These are phyloP conservation scores for Electrona antarctica DNA, from an alignment of 2,113 vertebrate species.

Conservation along the genomic window DNA sequence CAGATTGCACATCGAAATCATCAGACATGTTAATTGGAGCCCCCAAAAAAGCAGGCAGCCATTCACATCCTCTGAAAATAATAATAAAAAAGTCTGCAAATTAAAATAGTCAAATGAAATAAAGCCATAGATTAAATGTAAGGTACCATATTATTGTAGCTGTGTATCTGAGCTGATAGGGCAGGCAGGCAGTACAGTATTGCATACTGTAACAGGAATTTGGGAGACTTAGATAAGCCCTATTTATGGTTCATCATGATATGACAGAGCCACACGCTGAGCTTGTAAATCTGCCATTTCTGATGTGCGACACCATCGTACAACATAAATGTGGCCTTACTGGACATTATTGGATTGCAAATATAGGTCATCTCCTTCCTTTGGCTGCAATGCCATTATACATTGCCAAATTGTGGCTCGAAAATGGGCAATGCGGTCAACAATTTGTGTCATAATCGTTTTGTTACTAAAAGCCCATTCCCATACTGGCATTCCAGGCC, in stretches of 20 bases:
- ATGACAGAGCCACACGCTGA: too few relatives aligned
- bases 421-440: constrained; percentile 12
- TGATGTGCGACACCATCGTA: too few relatives aligned
- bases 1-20: constrained; percentile 65
- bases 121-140: constrained; percentile 34
- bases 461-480: neutral
- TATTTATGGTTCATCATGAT: too few relatives aligned
- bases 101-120: constrained; percentile 31
- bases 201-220: constrained; percentile 12
- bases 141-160: constrained; percentile 22
- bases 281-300: too few relatives aligned
- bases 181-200: constrained; percentile 15
- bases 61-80: constrained; percentile 54
- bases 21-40: constrained; percentile 48
- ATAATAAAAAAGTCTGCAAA: constrained; percentile 26
- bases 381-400: constrained; percentile 23
- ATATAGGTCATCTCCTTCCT: constrained; percentile 12
- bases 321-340: too few relatives aligned
- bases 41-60: constrained; percentile 58
- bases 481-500: too few relatives aligned
- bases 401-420: constrained; percentile 22
- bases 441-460: constrained; percentile 4
- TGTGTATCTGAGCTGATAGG: constrained; percentile 11
- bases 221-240: neutral
- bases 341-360: neutral